Evolutionary conservation across 2,113 vertebrate species (phyloP).

Genomic region (Macaca nemestrina): DNA sequence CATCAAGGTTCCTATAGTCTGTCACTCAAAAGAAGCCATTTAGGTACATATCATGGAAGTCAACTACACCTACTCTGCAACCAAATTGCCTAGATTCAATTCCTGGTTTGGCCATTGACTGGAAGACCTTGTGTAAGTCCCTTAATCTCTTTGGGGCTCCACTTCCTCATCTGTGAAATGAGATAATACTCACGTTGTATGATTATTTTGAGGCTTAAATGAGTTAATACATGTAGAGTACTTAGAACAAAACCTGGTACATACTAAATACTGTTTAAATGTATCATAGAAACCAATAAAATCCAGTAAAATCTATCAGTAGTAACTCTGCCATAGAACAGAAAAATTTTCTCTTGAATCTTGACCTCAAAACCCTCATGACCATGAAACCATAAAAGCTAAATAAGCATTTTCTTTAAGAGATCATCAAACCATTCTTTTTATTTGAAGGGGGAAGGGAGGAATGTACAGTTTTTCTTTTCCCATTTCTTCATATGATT

Average conservation of each 20-base stretch:
- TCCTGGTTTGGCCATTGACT: background rate
- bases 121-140: background rate
- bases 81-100: background rate
- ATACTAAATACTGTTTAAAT: background rate
- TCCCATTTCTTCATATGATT: background rate
- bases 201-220: background rate
- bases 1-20: background rate
- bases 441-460: background rate
- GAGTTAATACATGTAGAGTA: background rate
- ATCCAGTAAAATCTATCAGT: background rate
- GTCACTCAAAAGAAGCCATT: background rate
- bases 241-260: background rate
- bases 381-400: background rate
- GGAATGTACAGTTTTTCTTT: background rate
- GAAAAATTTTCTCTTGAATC: background rate
- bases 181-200: background rate
- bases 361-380: background rate
- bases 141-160: background rate
- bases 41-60: background rate
- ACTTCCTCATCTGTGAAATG: background rate
- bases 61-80: background rate
- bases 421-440: background rate
- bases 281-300: background rate
- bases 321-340: slow-evolving; percentile 7
- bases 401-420: background rate